Base-by-base conservation (phyloP, 2,797 vertebrate species). In the Lutjanus argentimaculatus region DNA sequence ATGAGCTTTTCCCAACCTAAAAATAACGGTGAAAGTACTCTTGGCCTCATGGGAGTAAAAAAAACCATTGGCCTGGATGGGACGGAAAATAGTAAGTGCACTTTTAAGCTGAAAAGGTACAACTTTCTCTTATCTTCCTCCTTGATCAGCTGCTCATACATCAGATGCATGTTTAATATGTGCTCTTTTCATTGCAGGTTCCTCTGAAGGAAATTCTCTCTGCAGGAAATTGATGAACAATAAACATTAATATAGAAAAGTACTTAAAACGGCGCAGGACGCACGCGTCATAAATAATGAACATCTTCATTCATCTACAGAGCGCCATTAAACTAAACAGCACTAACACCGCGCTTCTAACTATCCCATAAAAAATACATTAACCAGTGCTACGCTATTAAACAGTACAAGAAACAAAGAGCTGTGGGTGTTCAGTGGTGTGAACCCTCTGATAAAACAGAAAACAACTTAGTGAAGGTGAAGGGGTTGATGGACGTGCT, bases 1-100 rank as follows among this genome's bases (percentile, higher is more conserved):
- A 93, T 89, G 76, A 94, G 92, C 91, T 87, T 93, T 91, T 94
- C 79, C 70, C 68, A 82, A 77, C 67, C 93, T 95, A 93, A 94
- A 94, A 94, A 93, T 94, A 94, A 84, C 83, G 82, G 75, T 75
- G n/a, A 86, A 91, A 91, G 88, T 85, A 80, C 90, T 88, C 72
- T 77, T 30, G 61, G 58, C 91, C 91, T 85, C 88, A 75, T 46
- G 82, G 89, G 93, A 85, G 59, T 49, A 77, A 36, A 73, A 77
- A 73, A 82, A 91, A 81, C 36, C 87, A 83, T 66, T 89, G 89
- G 90, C 91, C 92, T 92, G 92, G 80, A 93, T 92, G 88, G 78
- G 83, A 90, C 36, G 7, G 85, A 88, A 88, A 91, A 75, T 51
- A 77, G 67, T 83, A 81, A 85, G 80, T 85, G 81, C 82, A 83